Evolutionary conservation across 2,797 vertebrate species (phyloP).

Genomic region (Galago senegalensis): DNA sequence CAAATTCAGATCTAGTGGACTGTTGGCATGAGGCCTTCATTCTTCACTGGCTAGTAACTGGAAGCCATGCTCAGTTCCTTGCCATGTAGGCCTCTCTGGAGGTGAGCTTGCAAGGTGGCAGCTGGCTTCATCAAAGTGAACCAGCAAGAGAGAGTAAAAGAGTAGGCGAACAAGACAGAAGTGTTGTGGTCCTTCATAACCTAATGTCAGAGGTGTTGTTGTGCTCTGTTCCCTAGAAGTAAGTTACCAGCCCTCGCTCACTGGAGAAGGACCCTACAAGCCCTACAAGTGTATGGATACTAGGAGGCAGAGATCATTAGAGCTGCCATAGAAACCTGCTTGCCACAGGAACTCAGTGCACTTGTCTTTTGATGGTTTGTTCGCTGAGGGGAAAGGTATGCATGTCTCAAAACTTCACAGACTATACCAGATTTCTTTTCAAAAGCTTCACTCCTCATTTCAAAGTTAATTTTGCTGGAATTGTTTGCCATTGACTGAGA

Average conservation of each 20-base stretch:
- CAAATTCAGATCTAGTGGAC: background rate
- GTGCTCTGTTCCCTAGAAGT: background rate
- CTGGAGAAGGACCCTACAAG: background rate
- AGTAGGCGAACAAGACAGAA: background rate
- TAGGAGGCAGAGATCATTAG: background rate
- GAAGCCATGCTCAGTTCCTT: conserved; percentile 1
- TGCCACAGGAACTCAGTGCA: background rate
- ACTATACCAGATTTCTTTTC: background rate
- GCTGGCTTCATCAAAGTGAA: background rate
- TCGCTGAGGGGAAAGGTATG: background rate
- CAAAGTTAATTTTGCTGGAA: background rate
- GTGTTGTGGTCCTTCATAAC: no score
- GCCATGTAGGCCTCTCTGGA: background rate
- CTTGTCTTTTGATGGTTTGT: background rate
- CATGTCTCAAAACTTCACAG: background rate
- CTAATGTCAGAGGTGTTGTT: background rate
- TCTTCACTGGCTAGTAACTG: background rate
- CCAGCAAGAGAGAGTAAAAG: background rate
- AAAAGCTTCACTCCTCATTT: conserved; percentile 21
- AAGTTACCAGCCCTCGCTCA: background rate
- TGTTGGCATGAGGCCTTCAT: background rate
- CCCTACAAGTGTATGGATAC: background rate
- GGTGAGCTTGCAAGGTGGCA: background rate
- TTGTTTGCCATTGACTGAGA: background rate
- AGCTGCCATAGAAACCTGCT: background rate